Evolutionary conservation across 2,797 vertebrate genomes (phyloP), one percentile per base, ranked within the genome.

Genomic region (Champsocephalus esox): DNA sequence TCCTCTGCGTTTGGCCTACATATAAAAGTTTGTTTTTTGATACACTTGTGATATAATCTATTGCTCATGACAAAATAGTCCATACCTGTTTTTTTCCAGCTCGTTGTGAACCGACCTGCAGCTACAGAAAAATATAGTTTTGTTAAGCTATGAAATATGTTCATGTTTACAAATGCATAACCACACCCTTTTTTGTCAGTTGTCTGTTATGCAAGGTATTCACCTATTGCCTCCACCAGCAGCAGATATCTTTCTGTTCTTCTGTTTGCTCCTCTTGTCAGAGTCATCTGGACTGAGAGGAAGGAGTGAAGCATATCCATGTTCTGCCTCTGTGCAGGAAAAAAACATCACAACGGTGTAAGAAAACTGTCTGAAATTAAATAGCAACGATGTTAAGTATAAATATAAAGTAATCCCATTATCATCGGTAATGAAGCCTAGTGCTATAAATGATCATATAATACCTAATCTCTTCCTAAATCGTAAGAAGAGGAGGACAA

Each of bases 81-180:
- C n/a, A 94, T 94, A 98, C 98, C 98, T 96, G 93, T 97, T 96
- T 81, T 99, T 99, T 79, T 99, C 97, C 94, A 99, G 88, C 86
- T 97, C 97, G n/a, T 98, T 99, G 91, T 99, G 98, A 79, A 96
- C 95, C 28, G 96, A 96, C 93, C 97, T 99, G 93, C 41, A 66
- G 34, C 34, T 2, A 44, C 34, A 74, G 80, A 41, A 46, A 80
- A 48, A 90, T 13, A 75, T 0, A 45, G 12, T n/a, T 38, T 12
- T 21, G 17, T 57, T 87, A 44, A 74, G 50, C 17, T 49, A 0
- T 32, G 3, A 13, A 49, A 52, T 38, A 48, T 24, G 38, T 41
- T 43, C 3, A 19, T 24, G 12, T 21, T 45, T 46, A 9, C 34
- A 9, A 21, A 48, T 48, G 38, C 4, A 10, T 28, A 58, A 13